phyloP scores from a whole-genome alignment of 2,113 vertebrate species.

The Lethenteron camtschaticum region DNA sequence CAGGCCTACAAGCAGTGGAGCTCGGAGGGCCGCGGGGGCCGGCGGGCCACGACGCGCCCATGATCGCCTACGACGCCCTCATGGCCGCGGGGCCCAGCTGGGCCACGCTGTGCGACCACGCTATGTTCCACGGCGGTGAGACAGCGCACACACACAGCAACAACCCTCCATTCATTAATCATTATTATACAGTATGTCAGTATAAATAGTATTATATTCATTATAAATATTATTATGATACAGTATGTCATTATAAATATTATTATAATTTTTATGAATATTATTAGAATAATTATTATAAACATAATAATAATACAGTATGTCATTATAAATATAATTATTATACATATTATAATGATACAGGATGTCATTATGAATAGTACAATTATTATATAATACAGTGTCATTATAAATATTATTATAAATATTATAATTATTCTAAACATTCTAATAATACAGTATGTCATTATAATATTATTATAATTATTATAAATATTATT shows the following conservation, averaged over 20 bases:
- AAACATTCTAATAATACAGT: too few relatives aligned
- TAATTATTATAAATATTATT: too few relatives aligned
- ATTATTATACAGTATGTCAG: not conserved
- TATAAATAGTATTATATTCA: constrained; percentile 7
- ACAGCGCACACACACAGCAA: not conserved
- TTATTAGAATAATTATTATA: not conserved
- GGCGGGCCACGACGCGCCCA: constrained; percentile 68
- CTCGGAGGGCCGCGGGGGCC: constrained; percentile 57
- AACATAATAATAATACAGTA: not conserved
- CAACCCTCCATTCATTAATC: not conserved
- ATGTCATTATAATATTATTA: too few relatives aligned
- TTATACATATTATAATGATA: too few relatives aligned
- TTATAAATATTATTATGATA: not conserved
- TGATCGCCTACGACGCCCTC: constrained; percentile 89
- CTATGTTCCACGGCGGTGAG: constrained; percentile 85
- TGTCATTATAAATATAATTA: too few relatives aligned
- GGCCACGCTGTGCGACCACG: constrained; percentile 53
- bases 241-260: not conserved
- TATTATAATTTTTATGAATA: not conserved
- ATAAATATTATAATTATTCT: too few relatives aligned
- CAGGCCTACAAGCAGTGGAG: constrained; percentile 77
- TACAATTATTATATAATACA: too few relatives aligned
- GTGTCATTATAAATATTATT: too few relatives aligned
- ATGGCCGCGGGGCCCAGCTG: constrained; percentile 46
- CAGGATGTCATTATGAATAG: too few relatives aligned